phyloP scores from a whole-genome alignment of 2,888 invertebrate genomes.

The Campoplex capitator region DNA sequence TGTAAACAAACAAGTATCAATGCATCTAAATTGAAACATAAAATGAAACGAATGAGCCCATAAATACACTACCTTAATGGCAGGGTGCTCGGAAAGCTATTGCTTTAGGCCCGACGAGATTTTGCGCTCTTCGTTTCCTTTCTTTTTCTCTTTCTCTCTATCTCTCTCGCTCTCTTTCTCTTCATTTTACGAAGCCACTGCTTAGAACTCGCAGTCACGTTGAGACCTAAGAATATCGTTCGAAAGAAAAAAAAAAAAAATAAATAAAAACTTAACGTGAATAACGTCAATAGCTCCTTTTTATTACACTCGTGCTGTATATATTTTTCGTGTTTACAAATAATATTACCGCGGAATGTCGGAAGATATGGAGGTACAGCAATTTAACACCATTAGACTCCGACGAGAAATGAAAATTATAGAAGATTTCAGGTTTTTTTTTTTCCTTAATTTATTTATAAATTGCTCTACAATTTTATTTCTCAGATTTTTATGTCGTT shows the following conservation, averaged over 20 bases:
- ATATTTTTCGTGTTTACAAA: conserved; percentile 29
- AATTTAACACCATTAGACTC: conserved; percentile 11
- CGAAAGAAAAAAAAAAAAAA: conserved; percentile 15
- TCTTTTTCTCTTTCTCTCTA: conserved; percentile 30
- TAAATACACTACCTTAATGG: conserved; percentile 84
- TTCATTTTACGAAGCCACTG: conserved; percentile 23
- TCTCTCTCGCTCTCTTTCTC: conserved; percentile 24
- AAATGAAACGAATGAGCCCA: conserved; percentile 82
- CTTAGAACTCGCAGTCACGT: conserved; percentile 30
- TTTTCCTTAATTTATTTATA: neutral
- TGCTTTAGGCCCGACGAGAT: conserved; percentile 76
- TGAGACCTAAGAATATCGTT: conserved; percentile 23
- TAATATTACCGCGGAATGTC: neutral
- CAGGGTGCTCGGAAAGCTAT: conserved; percentile 83
- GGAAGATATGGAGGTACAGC: neutral
- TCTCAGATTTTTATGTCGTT: neutral
- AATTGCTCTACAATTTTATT: neutral
- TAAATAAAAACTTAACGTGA: neutral
- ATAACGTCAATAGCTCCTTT: conserved; percentile 1
- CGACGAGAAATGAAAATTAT: conserved; percentile 1
- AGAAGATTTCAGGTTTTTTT: neutral
- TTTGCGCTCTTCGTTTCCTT: conserved; percentile 42
- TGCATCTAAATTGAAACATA: conserved; percentile 85
- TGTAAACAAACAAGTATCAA: conserved; percentile 84
- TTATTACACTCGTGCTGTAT: conserved; percentile 1